These are phyloP conservation scores for Drosophila mimetica DNA, from an alignment of 2,888 invertebrate genomes.

Conservation along the genomic window DNA sequence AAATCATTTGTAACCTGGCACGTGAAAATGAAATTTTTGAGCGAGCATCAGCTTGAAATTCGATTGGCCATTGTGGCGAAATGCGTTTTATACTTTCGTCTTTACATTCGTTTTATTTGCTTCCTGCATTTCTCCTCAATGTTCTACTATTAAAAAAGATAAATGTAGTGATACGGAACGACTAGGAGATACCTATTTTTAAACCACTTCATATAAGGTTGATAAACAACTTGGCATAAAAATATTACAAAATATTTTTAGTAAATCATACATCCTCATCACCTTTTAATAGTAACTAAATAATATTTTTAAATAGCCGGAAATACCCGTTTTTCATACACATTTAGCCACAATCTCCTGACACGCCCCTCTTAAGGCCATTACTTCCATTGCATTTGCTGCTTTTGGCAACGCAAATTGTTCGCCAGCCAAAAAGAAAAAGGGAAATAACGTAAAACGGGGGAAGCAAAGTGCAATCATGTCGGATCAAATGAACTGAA, in stretches of 20 bases:
- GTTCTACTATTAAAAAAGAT: slow-evolving; percentile 1
- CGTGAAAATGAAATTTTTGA: slow-evolving; percentile 56
- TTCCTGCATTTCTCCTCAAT: neutral
- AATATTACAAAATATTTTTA: too few species aligned
- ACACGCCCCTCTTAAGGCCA: slow-evolving; percentile 12
- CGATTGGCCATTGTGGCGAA: slow-evolving; percentile 46
- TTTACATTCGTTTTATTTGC: slow-evolving; percentile 11
- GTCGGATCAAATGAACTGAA: slow-evolving; percentile 41
- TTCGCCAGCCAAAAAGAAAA: slow-evolving; percentile 12
- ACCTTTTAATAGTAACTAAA: too few species aligned
- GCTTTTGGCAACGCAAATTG: slow-evolving; percentile 37
- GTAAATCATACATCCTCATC: too few species aligned
- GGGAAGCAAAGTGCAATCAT: slow-evolving; percentile 30
- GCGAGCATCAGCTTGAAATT: slow-evolving; percentile 39
- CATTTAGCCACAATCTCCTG: slow-evolving; percentile 2
- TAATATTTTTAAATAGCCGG: too few species aligned
- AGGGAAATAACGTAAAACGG: neutral
- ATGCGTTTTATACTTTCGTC: slow-evolving; percentile 5
- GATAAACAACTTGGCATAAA: too few species aligned
- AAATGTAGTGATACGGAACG: too few species aligned
- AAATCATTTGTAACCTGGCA: slow-evolving; percentile 63
- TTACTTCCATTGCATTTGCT: slow-evolving; percentile 34
- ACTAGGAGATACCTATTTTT: slow-evolving; percentile 1
- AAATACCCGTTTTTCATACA: too few species aligned
- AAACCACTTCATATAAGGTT: too few species aligned